phyloP scores from a whole-genome alignment of 1,140 invertebrate genomes.

The Babylonia areolata region DNA sequence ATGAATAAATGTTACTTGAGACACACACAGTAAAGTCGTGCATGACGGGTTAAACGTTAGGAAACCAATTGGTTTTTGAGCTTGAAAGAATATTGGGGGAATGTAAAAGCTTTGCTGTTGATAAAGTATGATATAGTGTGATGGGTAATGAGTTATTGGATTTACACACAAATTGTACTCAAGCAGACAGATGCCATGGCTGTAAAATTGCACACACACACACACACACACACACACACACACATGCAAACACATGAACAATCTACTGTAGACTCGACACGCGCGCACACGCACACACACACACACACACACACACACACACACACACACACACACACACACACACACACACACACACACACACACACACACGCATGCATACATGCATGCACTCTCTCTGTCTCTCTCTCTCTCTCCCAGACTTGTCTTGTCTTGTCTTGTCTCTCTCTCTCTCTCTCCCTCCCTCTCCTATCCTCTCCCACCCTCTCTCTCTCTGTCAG shows the following conservation, averaged over 20 bases:
- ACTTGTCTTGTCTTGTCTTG: background rate
- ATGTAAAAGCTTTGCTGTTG: too few species aligned
- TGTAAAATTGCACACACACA: background rate
- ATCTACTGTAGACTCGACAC: background rate
- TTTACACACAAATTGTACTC: too few species aligned
- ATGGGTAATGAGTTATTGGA: too few species aligned
- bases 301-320: background rate
- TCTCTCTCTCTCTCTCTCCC: background rate
- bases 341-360: slow-evolving; percentile 6
- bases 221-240: background rate
- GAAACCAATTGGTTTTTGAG: too few species aligned
- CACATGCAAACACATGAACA: background rate
- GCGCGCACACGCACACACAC: background rate
- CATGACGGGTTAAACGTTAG: too few species aligned
- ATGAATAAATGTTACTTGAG: too few species aligned
- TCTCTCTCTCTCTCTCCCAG: background rate
- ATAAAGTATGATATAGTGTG: too few species aligned
- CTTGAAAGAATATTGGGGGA: too few species aligned
- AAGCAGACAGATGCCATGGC: too few species aligned
- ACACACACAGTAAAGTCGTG: too few species aligned
- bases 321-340: background rate
- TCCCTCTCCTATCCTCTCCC: background rate
- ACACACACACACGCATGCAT: background rate
- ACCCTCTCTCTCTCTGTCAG: background rate
- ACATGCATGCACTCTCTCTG: background rate